These are phyloP conservation scores for Grantiella picta DNA, from an alignment of 2,113 vertebrate genomes.

Conservation along the genomic window DNA sequence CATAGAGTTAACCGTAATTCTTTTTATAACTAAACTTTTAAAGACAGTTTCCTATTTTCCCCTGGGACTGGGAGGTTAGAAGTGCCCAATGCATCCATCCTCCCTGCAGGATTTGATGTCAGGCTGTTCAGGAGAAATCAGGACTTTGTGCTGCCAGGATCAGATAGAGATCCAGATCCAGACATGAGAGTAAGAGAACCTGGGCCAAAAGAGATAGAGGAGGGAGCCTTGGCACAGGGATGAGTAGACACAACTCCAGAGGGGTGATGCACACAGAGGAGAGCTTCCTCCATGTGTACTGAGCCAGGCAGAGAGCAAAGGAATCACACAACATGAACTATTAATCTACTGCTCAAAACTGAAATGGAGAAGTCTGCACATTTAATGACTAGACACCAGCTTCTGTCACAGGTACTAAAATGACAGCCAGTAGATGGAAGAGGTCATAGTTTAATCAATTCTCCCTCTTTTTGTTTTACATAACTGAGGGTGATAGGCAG, in stretches of 20 bases:
- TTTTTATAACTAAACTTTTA: neutral
- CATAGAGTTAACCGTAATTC: neutral
- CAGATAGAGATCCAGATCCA: neutral
- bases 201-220: neutral
- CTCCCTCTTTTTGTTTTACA: conserved; percentile 51
- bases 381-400: conserved; percentile 27
- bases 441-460: conserved; percentile 61
- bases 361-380: neutral
- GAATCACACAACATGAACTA: neutral
- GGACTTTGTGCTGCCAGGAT: neutral
- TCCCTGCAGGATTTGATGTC: neutral
- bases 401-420: conserved; percentile 35
- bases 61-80: neutral
- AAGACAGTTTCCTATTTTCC: neutral
- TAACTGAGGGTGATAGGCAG: conserved; percentile 59
- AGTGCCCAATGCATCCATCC: neutral
- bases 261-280: neutral
- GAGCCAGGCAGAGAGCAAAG: neutral
- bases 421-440: conserved; percentile 51
- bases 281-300: neutral
- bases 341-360: conserved; percentile 12
- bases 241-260: neutral
- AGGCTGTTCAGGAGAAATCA: neutral
- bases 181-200: neutral
- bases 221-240: neutral